Evolutionary conservation across 2,797 vertebrate species (phyloP), one percentile per base, ranked within the genome.

Genomic region (Fistularia commersonii): DNA sequence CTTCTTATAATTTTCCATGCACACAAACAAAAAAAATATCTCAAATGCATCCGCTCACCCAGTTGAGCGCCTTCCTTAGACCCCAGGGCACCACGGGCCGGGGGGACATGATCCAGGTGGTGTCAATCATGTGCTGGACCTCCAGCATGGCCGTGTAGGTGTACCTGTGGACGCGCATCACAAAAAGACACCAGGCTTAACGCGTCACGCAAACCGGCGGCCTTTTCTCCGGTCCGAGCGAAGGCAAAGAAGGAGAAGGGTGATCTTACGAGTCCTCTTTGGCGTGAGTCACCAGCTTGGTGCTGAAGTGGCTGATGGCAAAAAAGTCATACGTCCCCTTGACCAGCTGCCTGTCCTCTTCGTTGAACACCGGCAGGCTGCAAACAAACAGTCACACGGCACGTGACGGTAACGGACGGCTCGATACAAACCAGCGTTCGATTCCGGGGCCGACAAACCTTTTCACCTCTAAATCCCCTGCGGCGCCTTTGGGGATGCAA

Each of bases 291-390:
- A 96, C 95, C 3, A 98, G 89, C 33, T 91, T 85, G 43, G 96
- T 95, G 34, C 93, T 97, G 72, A 94, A 98, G 79, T 99, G 97
- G 74, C 93, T 96, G 31, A 99, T 73, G 8, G 94, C 96, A 54
- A 99, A 91, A 79, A 99, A 99, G 79, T 99, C 97, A 38, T 91
- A 96, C 0, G 95, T 92, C 37, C 95, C 96, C 67, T 59, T 90
- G 37, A 98, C 90, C 45, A 94, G 83, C 47, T 61, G 70, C 36
- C 69, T 89, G 49, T 95, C 94, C 0, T 91, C 88, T 41, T 94
- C 89, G 0, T 92, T 95, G 87, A 99, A 98, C 66, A 89, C 88
- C 1, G 97, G 96, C 53, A 98, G 84, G 14, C 92, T 91, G 69
- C 12, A 39, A 35, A 56, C 41, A 37, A 8, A 50, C 11, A 55